Conservation (phyloP, 2,113 vertebrate species). For the Calidris pygmaea region DNA sequence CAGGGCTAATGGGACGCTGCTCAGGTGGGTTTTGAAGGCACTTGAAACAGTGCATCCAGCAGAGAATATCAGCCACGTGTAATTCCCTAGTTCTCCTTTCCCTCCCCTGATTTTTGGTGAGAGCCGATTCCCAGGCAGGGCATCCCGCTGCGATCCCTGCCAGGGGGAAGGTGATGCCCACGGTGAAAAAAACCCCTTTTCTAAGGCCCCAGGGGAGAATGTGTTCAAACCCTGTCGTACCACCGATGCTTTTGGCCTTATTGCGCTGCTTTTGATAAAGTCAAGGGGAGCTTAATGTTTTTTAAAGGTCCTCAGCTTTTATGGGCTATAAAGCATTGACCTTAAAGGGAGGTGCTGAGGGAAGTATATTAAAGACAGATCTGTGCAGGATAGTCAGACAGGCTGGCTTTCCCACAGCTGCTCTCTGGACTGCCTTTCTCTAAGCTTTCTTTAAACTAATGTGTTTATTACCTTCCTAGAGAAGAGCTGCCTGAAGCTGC, state of each 20-base stretch:
- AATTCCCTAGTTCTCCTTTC: background rate
- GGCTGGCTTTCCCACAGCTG: background rate
- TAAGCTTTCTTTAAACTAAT: background rate
- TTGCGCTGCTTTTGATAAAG: background rate
- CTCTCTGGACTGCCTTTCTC: background rate
- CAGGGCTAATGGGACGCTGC: background rate
- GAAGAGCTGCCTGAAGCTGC: background rate
- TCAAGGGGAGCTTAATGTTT: background rate
- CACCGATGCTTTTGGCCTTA: background rate
- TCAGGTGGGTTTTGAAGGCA: background rate
- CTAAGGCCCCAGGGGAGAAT: background rate
- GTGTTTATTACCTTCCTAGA: background rate
- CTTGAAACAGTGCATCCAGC: background rate
- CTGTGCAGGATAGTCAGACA: background rate
- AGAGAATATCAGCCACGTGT: background rate
- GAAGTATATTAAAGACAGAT: background rate
- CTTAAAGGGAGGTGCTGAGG: background rate
- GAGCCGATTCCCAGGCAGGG: rapidly evolving
- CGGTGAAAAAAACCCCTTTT: background rate
- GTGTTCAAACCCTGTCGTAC: background rate
- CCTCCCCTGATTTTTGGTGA: background rate
- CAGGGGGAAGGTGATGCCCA: background rate
- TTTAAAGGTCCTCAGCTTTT: constrained; percentile 27
- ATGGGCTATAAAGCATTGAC: background rate
- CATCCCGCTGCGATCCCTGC: background rate